Evolutionary conservation across 2,797 vertebrate genomes (phyloP), one percentile per base, ranked within the genome.

Genomic region (Myripristis murdjan): DNA sequence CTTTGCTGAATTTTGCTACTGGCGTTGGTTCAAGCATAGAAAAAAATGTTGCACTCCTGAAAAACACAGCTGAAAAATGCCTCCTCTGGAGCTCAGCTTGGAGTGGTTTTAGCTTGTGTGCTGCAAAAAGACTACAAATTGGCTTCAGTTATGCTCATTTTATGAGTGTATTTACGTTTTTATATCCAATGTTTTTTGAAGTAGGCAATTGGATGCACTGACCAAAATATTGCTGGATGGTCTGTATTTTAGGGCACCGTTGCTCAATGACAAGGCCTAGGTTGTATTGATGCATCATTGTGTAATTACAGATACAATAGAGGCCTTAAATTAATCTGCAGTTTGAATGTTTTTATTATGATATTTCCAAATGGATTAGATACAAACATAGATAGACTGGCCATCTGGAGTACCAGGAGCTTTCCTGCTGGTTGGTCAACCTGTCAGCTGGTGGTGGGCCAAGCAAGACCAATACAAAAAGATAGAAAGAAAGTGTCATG

Each of bases 341-440:
- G 51, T 58, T 23, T 59, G 20, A 15, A 14, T 67, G 64, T 49
- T 20, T 70, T 65, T 49, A 2, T 44, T 20, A 6, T n/a, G 11
- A 48, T 65, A 47, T 57, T 41, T 10, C 58, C 16, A 37, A 24
- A 23, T 57, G 9, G 64, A 65, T 28, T 37, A 37, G 35, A 37
- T 44, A 23, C 18, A 56, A 74, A 75, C 73, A 60, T 31, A 4
- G 44, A 62, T 41, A 55, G 54, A 69, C 16, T 41, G 77, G 20
- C 70, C 79, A 79, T 84, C 75, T 77, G 86, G 75, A 75, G 60
- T 20, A 68, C 33, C 57, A 44, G 53, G 18, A 73, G 60, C 22
- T 58, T 48, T 60, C 82, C 64, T 48, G 75, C 79, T 76, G 60
- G 68, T 43, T 31, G 2, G 43, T 61, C 63, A 80, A 79, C 65